phyloP scores from a whole-genome alignment of 2,797 vertebrate genomes.

The Aldrovandia affinis region DNA sequence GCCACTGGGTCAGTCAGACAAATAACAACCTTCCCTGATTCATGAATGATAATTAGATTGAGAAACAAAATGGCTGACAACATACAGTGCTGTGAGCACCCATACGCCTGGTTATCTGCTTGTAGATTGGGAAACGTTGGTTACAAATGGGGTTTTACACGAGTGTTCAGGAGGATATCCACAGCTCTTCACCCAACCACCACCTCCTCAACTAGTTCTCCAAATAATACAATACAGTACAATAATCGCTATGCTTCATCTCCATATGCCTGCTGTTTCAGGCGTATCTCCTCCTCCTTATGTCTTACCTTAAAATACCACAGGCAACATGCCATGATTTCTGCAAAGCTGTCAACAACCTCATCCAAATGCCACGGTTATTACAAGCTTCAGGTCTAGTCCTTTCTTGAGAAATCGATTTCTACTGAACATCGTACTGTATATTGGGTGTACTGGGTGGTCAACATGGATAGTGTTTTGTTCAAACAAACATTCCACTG shows the following conservation, averaged over 20 bases:
- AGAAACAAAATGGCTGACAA: conserved; percentile 22
- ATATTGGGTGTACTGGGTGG: background rate
- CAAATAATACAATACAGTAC: background rate
- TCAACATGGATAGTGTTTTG: too few species aligned
- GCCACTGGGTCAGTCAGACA: too few species aligned
- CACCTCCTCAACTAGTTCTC: too few species aligned
- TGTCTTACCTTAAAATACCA: background rate
- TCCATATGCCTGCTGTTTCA: background rate
- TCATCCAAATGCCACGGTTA: background rate
- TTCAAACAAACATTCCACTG: too few species aligned
- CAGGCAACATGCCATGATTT: background rate
- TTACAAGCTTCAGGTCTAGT: background rate
- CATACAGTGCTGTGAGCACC: background rate
- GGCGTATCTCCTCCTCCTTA: background rate
- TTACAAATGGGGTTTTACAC: background rate
- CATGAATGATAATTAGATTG: conserved; percentile 32
- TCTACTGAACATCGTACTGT: background rate
- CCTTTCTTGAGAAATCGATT: background rate
- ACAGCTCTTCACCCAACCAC: background rate
- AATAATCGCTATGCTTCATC: background rate
- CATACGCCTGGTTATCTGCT: background rate
- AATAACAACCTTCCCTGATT: too few species aligned
- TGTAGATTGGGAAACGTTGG: background rate
- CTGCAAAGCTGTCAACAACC: background rate
- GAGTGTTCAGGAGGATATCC: background rate